These are phyloP conservation scores for Strigamia crassipes DNA, from an alignment of 2,888 invertebrate genomes.

Conservation along the genomic window DNA sequence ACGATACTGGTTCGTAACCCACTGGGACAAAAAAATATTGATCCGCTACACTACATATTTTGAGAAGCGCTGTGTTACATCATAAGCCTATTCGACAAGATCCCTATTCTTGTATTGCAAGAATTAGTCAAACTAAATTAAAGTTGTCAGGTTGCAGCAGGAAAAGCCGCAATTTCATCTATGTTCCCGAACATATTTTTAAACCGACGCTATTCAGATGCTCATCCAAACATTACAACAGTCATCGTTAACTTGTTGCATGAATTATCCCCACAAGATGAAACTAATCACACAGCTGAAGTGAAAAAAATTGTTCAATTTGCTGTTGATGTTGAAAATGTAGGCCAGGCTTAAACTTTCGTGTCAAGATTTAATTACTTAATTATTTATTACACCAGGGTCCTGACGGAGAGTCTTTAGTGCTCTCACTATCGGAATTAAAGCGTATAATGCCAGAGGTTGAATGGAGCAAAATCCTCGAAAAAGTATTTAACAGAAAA, in stretches of 20 bases:
- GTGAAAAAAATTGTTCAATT: conserved; percentile 15
- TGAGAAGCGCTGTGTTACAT: too few relatives aligned
- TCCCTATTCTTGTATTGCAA: neutral
- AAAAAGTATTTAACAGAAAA: neutral
- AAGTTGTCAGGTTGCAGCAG: neutral
- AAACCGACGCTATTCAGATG: neutral
- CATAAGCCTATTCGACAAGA: too few relatives aligned
- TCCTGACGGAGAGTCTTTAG: conserved; percentile 8
- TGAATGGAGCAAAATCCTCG: neutral
- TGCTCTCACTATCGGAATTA: neutral
- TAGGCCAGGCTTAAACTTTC: neutral
- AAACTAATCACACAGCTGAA: neutral
- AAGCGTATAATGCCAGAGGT: neutral
- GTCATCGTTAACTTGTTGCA: neutral
- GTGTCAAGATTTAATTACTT: too few relatives aligned
- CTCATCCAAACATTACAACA: conserved; percentile 2
- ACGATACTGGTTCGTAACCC: too few relatives aligned
- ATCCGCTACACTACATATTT: too few relatives aligned
- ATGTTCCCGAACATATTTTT: conserved; percentile 7
- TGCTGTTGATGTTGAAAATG: conserved; percentile 14
- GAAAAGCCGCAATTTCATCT: neutral
- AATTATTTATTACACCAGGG: neutral
- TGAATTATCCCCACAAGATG: neutral
- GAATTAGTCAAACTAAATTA: neutral
- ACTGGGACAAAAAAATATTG: too few relatives aligned